A percentile compares a stretch with the other conserved stretches of the same genome.
Evolutionary conservation across 2,797 vertebrate genomes (phyloP).

Genomic region (Arrhamphus sclerolepis): DNA sequence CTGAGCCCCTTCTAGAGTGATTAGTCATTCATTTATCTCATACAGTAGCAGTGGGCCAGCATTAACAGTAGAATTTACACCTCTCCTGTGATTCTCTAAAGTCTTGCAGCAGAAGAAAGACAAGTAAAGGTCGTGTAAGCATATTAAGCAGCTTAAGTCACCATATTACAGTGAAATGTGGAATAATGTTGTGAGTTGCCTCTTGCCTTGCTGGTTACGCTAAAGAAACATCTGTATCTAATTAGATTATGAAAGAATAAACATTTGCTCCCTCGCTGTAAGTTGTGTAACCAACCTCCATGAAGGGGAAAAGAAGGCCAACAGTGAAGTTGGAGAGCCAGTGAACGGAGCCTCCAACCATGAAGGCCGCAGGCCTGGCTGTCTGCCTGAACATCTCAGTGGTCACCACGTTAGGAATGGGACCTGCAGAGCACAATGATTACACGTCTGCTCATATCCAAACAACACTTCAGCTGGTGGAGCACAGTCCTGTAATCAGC

Average conservation of each 20-base stretch:
- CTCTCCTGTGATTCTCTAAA: too few relatives aligned
- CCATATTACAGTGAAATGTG: too few relatives aligned
- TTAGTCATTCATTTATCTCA: too few relatives aligned
- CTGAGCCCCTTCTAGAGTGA: too few relatives aligned
- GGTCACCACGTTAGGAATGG: conserved; percentile 89
- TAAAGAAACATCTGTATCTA: too few relatives aligned
- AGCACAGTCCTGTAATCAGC: conserved; percentile 37
- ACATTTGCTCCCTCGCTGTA: not conserved
- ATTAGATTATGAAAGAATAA: conserved; percentile 1
- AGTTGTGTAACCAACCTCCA: conserved; percentile 81
- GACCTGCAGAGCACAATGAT: conserved; percentile 80
- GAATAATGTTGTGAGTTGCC: too few relatives aligned
- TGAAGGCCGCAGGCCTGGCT: conserved; percentile 89
- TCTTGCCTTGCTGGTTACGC: too few relatives aligned
- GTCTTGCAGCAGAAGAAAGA: too few relatives aligned
- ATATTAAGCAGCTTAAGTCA: too few relatives aligned
- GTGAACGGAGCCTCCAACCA: conserved; percentile 92
- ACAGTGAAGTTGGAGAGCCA: conserved; percentile 93
- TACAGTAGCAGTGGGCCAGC: too few relatives aligned
- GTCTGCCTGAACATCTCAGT: conserved; percentile 95
- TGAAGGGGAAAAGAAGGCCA: conserved; percentile 91
- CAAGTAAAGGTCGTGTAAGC: too few relatives aligned
- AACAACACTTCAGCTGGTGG: conserved; percentile 70
- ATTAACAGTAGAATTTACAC: too few relatives aligned
- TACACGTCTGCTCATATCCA: conserved; percentile 58